These are phyloP conservation scores for Drosophila kanapiae DNA, from an alignment of 1,140 invertebrate species.

Conservation along the genomic window DNA sequence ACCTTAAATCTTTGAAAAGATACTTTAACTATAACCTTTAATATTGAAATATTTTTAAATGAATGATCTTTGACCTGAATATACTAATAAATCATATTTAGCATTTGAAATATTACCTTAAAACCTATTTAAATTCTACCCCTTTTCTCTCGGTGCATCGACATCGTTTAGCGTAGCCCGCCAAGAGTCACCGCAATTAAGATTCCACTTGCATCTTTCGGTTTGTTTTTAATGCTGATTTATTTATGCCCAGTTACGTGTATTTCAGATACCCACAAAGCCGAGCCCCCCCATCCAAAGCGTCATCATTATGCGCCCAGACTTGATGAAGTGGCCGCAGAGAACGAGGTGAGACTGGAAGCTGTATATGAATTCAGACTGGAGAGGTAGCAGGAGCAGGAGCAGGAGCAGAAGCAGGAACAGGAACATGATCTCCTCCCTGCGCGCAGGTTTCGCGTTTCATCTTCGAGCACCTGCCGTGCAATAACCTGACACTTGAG, in stretches of 20 bases:
- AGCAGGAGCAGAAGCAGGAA: background rate
- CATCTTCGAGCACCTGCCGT: constrained; percentile 47
- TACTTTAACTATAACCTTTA: too few relatives aligned
- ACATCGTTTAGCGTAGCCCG: constrained; percentile 20
- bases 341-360: constrained; percentile 26
- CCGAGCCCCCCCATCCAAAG: constrained; percentile 22
- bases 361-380: constrained; percentile 13
- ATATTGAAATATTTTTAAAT: too few relatives aligned
- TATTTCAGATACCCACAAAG: constrained; percentile 28
- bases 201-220: constrained; percentile 32
- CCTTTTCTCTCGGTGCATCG: background rate
- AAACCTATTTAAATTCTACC: too few relatives aligned
- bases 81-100: too few relatives aligned
- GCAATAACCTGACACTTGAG: constrained; percentile 46
- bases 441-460: constrained; percentile 33
- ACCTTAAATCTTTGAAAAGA: too few relatives aligned
- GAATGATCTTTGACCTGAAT: too few relatives aligned
- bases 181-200: constrained; percentile 31
- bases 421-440: constrained; percentile 11
- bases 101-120: too few relatives aligned
- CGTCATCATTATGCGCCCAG: constrained; percentile 39
- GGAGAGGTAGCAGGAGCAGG: background rate
- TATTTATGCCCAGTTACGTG: constrained; percentile 50
- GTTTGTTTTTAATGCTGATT: constrained; percentile 55
- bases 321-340: constrained; percentile 41